These are phyloP conservation scores for Silurus asotus DNA, from an alignment of 2,113 vertebrate species.

Conservation along the genomic window DNA sequence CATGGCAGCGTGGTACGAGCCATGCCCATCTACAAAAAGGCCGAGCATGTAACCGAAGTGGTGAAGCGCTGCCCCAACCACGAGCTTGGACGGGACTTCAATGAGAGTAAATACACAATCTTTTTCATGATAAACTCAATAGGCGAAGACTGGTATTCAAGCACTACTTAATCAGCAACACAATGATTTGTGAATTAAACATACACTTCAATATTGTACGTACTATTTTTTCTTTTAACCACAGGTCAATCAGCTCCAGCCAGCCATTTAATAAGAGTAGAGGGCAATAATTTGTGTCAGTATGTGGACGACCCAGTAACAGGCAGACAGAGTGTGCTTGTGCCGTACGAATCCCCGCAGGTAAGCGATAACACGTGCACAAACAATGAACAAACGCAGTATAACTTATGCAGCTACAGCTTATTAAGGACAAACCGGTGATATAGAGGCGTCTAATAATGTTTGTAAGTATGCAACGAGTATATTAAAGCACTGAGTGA, in stretches of 20 bases:
- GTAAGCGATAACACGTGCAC: conserved; percentile 65
- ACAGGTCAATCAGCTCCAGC: conserved; percentile 90
- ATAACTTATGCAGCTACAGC: background rate
- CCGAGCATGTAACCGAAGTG: conserved; percentile 95
- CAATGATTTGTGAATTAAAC: background rate
- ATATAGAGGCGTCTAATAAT: background rate
- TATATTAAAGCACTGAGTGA: conserved; percentile 12
- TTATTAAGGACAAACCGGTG: background rate
- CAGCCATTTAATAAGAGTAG: conserved; percentile 94
- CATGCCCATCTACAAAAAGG: conserved; percentile 98
- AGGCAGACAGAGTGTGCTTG: conserved; percentile 90
- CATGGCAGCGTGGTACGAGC: conserved; percentile 89
- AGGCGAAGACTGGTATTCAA: background rate
- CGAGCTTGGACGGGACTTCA: conserved; percentile 93
- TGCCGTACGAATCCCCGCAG: conserved; percentile 94
- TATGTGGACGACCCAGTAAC: conserved; percentile 94
- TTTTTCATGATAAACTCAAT: background rate
- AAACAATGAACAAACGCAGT: background rate
- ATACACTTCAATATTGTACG: background rate
- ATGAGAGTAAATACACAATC: conserved; percentile 79
- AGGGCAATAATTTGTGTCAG: conserved; percentile 92
- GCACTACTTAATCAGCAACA: too few relatives aligned
- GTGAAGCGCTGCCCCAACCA: conserved; percentile 98
- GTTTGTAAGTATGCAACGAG: background rate
- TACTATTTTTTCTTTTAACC: background rate